Evolutionary conservation across 2,113 vertebrate genomes (phyloP), one percentile per base, ranked within the genome.

Genomic region (Pseudopipra pipra): DNA sequence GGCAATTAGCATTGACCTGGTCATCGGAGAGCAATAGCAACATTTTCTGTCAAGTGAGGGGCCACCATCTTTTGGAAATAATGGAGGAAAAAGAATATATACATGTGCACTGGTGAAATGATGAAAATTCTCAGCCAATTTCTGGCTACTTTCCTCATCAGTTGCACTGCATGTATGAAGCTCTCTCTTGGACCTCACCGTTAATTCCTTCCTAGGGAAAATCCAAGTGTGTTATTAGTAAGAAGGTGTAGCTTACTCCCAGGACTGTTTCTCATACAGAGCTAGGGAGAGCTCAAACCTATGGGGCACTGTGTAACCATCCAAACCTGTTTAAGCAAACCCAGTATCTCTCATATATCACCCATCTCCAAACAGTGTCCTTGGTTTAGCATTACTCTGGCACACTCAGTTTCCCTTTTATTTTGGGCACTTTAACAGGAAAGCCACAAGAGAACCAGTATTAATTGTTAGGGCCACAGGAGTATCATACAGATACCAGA

Each of bases 91-190:
- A 46, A 70, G 9, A n/a, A 1, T 43, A 18, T 16, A 49, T 27
- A 18, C 6, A 5, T 3, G 1, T 31, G 6, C 1, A 0, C 14
- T 78, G 35, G 51, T 70, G 41, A 85, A 74, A 66, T 65, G 5
- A 46, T 55, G 27, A 17, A 74, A 81, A 56, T 41, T 47, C 58
- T 77, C 54, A 73, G 28, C 20, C 70, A 4, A 2, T 12, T 51
- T 74, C 33, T 78, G 72, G 28, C 24, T 66, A 28, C 73, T 87
- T 70, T 70, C 8, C 35, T 73, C 11, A 25, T 46, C 37, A 68
- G 33, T 37, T 65, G 27, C 7, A 14, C 33, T 85, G 35, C 33
- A 31, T 25, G 3, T 41, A 5, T 62, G n/a, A 55, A 79, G 8
- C 47, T 65, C 74, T 59, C 39, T 79, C 14, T 85, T 71, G 21